phyloP scores from a whole-genome alignment of 53 echinoderm and acorn worm genomes.

The Crossaster papposus region DNA sequence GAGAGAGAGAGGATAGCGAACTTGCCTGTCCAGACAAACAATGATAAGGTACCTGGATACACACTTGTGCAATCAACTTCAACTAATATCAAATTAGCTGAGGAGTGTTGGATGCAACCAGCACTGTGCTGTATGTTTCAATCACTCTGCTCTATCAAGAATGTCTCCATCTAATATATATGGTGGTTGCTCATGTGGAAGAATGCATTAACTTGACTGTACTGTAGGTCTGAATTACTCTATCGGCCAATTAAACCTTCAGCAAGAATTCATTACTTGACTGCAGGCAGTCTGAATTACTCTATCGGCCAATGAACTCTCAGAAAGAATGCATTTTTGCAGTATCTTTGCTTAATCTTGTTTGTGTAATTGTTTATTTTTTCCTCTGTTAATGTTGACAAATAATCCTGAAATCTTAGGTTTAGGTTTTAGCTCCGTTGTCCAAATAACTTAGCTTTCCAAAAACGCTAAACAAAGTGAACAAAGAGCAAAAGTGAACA shows the following conservation, averaged over 20 bases:
- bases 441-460: too few species aligned
- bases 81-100: slow-evolving; percentile 46
- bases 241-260: slow-evolving; percentile 23
- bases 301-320: slow-evolving; percentile 38
- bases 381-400: not conserved
- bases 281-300: slow-evolving; percentile 9
- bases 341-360: not conserved
- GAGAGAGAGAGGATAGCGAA: slow-evolving; percentile 25
- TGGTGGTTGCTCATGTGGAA: slow-evolving; percentile 18
- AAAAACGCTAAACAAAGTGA: too few species aligned
- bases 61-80: slow-evolving; percentile 46
- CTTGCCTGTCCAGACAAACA: slow-evolving; percentile 3
- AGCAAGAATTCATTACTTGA: not conserved
- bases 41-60: slow-evolving; percentile 27
- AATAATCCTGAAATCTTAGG: not conserved
- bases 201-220: slow-evolving; percentile 20
- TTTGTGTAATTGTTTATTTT: not conserved
- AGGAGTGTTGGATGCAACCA: not conserved
- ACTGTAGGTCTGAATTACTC: not conserved
- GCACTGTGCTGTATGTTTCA: not conserved
- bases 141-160: not conserved
- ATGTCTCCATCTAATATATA: not conserved
- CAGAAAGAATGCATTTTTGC: not conserved
- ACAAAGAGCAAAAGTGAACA: too few species aligned
- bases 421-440: too few species aligned